Conservation (phyloP, 2,888 invertebrate species). For the Entomobrya multifasciata region DNA sequence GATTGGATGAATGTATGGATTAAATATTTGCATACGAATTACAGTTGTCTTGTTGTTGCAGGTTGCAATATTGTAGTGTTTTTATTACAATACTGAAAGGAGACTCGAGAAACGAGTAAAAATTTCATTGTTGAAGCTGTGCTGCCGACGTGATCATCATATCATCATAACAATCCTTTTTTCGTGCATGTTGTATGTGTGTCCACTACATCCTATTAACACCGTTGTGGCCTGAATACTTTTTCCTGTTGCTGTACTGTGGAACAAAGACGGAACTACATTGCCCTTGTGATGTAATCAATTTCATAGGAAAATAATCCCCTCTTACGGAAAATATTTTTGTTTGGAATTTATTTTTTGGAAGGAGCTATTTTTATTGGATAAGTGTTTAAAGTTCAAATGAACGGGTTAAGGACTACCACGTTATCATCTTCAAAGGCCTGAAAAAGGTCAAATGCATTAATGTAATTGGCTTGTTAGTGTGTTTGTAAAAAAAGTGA, state of each 20-base stretch:
- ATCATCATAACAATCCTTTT: background rate
- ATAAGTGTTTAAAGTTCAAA: constrained; percentile 30
- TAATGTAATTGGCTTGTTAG: constrained; percentile 17
- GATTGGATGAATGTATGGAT: constrained; percentile 59
- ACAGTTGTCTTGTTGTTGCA: constrained; percentile 59
- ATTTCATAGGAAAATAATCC: background rate
- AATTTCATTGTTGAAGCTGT: constrained; percentile 66
- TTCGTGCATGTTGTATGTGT: constrained; percentile 20
- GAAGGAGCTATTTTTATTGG: constrained; percentile 3
- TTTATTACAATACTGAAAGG: constrained; percentile 25
- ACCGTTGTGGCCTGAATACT: constrained; percentile 66
- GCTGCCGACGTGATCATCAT: constrained; percentile 42
- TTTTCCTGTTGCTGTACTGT: constrained; percentile 43
- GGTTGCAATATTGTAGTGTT: constrained; percentile 39
- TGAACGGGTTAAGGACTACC: constrained; percentile 56
- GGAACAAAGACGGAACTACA: constrained; percentile 65
- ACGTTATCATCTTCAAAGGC: constrained; percentile 16
- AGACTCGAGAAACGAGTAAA: constrained; percentile 41
- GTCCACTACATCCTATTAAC: constrained; percentile 13
- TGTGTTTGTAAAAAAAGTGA: constrained; percentile 9
- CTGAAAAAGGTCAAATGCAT: constrained; percentile 30
- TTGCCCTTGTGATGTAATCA: background rate
- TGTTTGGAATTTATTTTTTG: background rate
- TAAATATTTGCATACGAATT: constrained; percentile 72
- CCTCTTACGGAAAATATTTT: background rate